Conservation (phyloP, 2,113 vertebrate genomes). For the Malaclemys terrapin region DNA sequence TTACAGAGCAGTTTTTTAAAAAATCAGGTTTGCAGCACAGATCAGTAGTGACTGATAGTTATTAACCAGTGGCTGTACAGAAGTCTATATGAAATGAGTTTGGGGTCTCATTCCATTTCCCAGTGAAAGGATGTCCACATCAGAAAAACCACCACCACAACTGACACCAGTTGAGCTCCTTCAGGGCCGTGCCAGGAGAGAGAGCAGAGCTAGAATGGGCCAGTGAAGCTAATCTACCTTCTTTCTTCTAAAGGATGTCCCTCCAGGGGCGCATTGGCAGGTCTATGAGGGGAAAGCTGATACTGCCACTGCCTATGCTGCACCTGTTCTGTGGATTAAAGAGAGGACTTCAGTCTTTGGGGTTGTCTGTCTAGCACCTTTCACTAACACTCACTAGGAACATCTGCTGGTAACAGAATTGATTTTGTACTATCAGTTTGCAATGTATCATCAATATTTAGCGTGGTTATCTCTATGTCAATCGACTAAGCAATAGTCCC, state of each 20-base stretch:
- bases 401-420: background rate
- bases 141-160: background rate
- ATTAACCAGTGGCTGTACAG: background rate
- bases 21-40: background rate
- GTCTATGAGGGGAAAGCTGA: background rate
- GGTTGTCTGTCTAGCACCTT: background rate
- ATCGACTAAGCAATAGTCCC: background rate
- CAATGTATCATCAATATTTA: background rate
- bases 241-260: background rate
- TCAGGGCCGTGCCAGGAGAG: background rate
- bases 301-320: background rate
- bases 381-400: background rate
- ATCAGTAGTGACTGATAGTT: background rate
- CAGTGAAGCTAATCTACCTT: background rate
- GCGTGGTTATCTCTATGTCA: accelerated
- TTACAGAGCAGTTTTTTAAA: background rate
- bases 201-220: background rate
- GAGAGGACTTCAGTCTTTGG: background rate
- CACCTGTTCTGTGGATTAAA: background rate
- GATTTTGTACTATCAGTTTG: background rate
- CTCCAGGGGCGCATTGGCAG: background rate
- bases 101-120: background rate
- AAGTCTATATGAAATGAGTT: background rate
- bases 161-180: background rate
- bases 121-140: background rate